Base-by-base conservation (phyloP, 2,113 vertebrate species). In the Gopherus flavomarginatus region DNA sequence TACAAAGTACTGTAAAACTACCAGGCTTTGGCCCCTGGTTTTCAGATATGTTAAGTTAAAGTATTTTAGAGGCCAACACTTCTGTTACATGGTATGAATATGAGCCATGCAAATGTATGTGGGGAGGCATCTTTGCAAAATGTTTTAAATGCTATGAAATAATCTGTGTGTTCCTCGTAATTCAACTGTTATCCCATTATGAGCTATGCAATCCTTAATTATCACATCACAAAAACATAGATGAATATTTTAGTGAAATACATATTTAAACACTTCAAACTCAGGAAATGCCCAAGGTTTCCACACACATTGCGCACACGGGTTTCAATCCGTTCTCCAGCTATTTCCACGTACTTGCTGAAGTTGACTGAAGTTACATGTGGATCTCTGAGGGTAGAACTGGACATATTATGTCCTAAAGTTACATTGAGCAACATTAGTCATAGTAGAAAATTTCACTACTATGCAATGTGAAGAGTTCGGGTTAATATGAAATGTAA, bases 61-160 rank as follows among this genome's bases (percentile, higher is more conserved):
- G 22, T 53, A 90, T 72, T 62, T 87, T 53, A 22, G 24, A 17
- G n/a, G 42, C 75, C 0, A 3, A 78, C 35, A 80, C 81, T 81
- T 69, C 47, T 11, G 16, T 57, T 27, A 9, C 16, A 16, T 29
- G 49, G 44, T 5, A 78, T 0, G 1, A 31, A 35, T 59, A 49
- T 0, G 0, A 69, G 42, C 69, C 0, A 0, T 6, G n/a, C 59
- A 91, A 75, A 22, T 14, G 50, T 47, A 31, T 0, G 0, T 0
- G 0, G 93, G 29, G 82, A 50, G n/a, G 6, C 24, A 44, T 77
- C 86, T 91, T 89, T 75, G 44, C 27, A 88, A 93, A 96, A 50
- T 9, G 31, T 53, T 84, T 24, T 91, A 92, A 95, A 93, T 44
- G 42, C 81, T 49, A 80, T n/a, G 11, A 49, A n/a, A 38, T 8